Evolutionary conservation across 2,797 vertebrate genomes (phyloP).

Genomic region (Parauchenoglanis ngamensis): DNA sequence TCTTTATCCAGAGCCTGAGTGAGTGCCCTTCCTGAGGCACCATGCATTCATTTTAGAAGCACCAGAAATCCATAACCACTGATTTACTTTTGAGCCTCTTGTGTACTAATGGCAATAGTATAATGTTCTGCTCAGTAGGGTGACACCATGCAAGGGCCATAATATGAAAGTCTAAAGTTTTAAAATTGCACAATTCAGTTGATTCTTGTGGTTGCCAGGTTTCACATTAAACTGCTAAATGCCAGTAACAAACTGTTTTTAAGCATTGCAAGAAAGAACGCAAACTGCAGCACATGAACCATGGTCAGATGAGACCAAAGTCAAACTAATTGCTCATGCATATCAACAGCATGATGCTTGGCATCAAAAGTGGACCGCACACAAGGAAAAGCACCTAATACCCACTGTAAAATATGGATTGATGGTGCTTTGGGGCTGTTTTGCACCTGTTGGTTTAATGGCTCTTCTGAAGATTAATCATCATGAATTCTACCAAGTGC

Average conservation of each 20-base stretch:
- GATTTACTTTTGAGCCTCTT: slow-evolving; percentile 24
- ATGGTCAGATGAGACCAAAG: neutral
- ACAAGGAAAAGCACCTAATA: neutral
- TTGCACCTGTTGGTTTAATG: neutral
- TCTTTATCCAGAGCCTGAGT: neutral
- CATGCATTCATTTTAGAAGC: slow-evolving; percentile 11
- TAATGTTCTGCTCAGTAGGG: slow-evolving; percentile 24
- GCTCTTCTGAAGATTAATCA: neutral
- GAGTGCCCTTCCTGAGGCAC: neutral
- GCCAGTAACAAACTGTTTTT: neutral
- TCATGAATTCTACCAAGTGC: neutral
- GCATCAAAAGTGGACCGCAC: neutral
- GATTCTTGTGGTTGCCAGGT: neutral
- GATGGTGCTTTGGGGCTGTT: neutral
- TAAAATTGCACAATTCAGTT: neutral
- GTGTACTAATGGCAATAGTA: slow-evolving; percentile 23
- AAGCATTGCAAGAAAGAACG: neutral
- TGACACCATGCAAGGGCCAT: slow-evolving; percentile 12
- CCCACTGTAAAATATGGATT: neutral
- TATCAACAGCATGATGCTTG: neutral
- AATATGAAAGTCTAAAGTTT: neutral
- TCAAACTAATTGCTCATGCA: neutral
- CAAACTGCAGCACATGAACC: neutral
- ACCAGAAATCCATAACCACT: neutral
- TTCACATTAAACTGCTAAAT: neutral